phyloP scores from a whole-genome alignment of 2,797 vertebrate species.

The Halcyon leucocephala region DNA sequence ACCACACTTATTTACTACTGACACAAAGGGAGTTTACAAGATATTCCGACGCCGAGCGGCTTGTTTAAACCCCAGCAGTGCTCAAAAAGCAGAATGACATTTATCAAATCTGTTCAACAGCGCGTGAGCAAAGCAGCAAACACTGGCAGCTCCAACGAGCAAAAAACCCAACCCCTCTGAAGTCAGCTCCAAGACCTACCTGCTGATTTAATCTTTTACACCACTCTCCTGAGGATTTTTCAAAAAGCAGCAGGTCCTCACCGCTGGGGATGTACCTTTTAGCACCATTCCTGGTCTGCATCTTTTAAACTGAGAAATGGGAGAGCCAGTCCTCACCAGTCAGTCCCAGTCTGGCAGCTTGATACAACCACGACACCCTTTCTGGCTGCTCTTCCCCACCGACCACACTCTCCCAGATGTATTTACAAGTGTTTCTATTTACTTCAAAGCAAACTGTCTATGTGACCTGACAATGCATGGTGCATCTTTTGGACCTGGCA shows the following conservation, averaged over 20 bases:
- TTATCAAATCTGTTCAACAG: not conserved
- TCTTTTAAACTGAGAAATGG: rapidly evolving
- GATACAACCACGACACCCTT: not conserved
- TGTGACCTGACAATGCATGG: not conserved
- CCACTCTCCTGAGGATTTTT: not conserved
- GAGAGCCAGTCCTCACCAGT: not conserved
- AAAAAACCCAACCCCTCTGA: not conserved
- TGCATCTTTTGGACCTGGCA: not conserved
- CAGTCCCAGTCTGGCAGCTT: not conserved
- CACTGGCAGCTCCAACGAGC: not conserved
- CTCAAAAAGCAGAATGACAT: not conserved
- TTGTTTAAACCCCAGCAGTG: not conserved
- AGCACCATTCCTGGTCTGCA: rapidly evolving
- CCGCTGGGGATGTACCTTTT: rapidly evolving
- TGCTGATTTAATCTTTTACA: not conserved
- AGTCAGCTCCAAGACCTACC: not conserved
- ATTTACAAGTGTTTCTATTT: not conserved
- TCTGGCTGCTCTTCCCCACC: not conserved
- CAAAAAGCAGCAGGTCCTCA: not conserved
- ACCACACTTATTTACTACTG: not conserved
- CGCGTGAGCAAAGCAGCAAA: not conserved
- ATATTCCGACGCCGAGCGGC: not conserved
- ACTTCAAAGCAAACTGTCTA: not conserved
- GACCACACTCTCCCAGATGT: not conserved
- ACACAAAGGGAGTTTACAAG: not conserved